A percentile compares a stretch with the other conserved stretches of the same genome.
Conservation (phyloP, 2,888 invertebrate genomes). For the Hirudinaria manillensis region DNA sequence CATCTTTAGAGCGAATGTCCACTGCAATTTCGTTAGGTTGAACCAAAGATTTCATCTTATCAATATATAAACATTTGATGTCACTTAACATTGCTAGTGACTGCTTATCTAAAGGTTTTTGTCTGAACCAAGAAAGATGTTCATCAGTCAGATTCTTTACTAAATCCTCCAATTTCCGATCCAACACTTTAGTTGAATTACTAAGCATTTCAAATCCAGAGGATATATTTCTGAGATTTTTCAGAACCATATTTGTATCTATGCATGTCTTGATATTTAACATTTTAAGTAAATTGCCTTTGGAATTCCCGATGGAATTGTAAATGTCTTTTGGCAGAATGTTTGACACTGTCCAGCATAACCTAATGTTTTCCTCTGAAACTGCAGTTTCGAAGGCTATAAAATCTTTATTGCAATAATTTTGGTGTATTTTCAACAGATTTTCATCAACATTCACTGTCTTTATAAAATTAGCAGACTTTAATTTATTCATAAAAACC, state of each 20-base stretch:
- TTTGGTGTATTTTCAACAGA: background rate
- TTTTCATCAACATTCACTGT: background rate
- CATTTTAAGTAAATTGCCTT: background rate
- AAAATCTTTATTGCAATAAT: background rate
- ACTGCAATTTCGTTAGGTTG: conserved; percentile 4
- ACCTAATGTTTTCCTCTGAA: background rate
- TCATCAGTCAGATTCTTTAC: background rate
- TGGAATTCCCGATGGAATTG: background rate
- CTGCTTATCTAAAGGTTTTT: background rate
- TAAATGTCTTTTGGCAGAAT: background rate
- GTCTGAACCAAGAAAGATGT: background rate
- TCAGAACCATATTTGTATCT: background rate
- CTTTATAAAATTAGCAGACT: background rate
- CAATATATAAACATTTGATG: background rate
- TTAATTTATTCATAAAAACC: background rate
- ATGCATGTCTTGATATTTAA: background rate
- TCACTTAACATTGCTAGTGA: background rate
- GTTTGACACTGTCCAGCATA: conserved; percentile 7
- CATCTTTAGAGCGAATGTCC: background rate
- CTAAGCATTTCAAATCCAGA: background rate
- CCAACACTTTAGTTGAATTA: background rate
- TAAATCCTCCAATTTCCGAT: background rate
- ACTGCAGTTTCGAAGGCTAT: background rate
- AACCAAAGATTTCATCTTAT: background rate
- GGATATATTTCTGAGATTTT: background rate